Evolutionary conservation across 2,113 vertebrate genomes (phyloP).

Genomic region (Danio rerio): GRCz12tu NC_133183.1:59202001-59202500

Average conservation of each 20-base stretch:
- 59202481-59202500: background rate
- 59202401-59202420: background rate
- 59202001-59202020: background rate
- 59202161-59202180: conserved; percentile 32
- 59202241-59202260: conserved; percentile 46
- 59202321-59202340: conserved; percentile 38
- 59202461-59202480: background rate
- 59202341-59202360: background rate
- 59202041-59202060: background rate
- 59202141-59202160: conserved; percentile 65
- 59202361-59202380: background rate
- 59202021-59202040: background rate
- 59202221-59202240: background rate
- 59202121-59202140: conserved; percentile 77
- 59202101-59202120: conserved; percentile 58
- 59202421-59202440: background rate
- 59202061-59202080: conserved; percentile 15
- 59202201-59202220: background rate
- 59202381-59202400: too few relatives aligned
- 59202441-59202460: background rate
- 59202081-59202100: conserved; percentile 37
- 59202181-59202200: conserved; percentile 25
- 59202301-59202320: background rate
- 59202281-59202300: background rate
- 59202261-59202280: background rate